phyloP scores from a whole-genome alignment of 2,888 invertebrate species.

The Hydraecia micacea region DNA sequence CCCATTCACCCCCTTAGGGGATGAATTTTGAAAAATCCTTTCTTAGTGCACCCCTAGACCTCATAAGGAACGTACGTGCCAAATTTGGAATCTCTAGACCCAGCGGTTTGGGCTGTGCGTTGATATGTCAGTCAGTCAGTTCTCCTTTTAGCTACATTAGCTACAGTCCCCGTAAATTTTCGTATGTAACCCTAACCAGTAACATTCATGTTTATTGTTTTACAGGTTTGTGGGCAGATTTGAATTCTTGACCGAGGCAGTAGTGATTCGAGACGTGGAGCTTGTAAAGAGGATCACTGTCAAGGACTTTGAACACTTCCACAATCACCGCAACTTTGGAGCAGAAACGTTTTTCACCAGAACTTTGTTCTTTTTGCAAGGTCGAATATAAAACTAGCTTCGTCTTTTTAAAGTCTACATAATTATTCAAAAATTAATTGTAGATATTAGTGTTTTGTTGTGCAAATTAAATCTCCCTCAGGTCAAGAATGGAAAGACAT shows the following conservation, averaged over 20 bases:
- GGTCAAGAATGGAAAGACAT: slow-evolving; percentile 78
- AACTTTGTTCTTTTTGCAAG: slow-evolving; percentile 85
- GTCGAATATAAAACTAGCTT: slow-evolving; percentile 56
- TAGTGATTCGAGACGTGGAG: slow-evolving; percentile 86
- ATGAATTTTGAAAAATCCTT: no score
- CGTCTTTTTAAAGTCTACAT: no score
- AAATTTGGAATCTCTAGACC: no score
- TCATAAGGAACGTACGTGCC: no score
- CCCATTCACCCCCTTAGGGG: no score
- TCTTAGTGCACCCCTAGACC: no score
- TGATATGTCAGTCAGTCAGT: no score
- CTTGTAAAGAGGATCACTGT: slow-evolving; percentile 86
- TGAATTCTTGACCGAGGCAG: slow-evolving; percentile 78
- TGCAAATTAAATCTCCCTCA: slow-evolving; percentile 22
- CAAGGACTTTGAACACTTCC: slow-evolving; percentile 90
- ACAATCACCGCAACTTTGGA: slow-evolving; percentile 82
- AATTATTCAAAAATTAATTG: no score
- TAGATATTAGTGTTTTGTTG: neutral
- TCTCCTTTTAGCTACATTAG: no score
- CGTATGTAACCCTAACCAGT: neutral
- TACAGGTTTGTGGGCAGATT: slow-evolving; percentile 80
- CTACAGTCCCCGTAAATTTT: neutral
- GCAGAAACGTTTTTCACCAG: slow-evolving; percentile 87
- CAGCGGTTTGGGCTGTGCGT: no score
- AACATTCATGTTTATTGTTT: neutral